phyloP scores from a whole-genome alignment of 2,113 vertebrate genomes.

The Bettongia penicillata region DNA sequence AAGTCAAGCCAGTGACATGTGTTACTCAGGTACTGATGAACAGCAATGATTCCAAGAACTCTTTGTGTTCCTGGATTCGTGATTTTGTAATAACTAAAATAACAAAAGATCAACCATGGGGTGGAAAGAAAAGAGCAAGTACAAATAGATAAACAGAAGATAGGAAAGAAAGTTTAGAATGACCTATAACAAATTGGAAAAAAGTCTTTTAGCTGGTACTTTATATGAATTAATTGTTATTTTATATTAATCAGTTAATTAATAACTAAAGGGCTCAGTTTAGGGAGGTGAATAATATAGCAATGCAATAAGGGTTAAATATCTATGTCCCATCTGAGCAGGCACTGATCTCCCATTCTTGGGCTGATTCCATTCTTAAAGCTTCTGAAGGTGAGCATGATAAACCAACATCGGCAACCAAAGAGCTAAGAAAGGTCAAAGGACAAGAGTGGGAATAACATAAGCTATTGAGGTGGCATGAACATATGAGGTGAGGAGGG shows the following conservation, averaged over 20 bases:
- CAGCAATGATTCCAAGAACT: not conserved
- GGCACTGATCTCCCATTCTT: too few species aligned
- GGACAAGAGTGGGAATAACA: not conserved
- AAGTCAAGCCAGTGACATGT: not conserved
- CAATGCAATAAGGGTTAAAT: not conserved
- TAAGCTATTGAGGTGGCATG: not conserved
- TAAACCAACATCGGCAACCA: not conserved
- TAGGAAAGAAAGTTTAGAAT: constrained; percentile 16
- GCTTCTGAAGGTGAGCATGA: not conserved
- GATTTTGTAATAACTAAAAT: not conserved
- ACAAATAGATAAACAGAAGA: constrained; percentile 27
- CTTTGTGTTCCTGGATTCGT: not conserved
- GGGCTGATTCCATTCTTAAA: too few species aligned
- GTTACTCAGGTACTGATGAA: not conserved
- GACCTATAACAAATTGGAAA: not conserved
- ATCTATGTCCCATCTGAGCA: not conserved
- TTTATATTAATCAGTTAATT: not conserved
- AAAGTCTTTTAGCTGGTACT: not conserved
- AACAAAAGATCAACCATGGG: not conserved
- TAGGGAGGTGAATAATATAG: not conserved
- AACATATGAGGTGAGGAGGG: not conserved
- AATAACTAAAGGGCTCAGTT: not conserved
- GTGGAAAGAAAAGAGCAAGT: constrained; percentile 1
- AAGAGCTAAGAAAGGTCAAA: not conserved
- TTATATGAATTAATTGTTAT: not conserved